Evolutionary conservation across 2,888 invertebrate genomes (phyloP).

Genomic region (Drosophila maculinotata): DNA sequence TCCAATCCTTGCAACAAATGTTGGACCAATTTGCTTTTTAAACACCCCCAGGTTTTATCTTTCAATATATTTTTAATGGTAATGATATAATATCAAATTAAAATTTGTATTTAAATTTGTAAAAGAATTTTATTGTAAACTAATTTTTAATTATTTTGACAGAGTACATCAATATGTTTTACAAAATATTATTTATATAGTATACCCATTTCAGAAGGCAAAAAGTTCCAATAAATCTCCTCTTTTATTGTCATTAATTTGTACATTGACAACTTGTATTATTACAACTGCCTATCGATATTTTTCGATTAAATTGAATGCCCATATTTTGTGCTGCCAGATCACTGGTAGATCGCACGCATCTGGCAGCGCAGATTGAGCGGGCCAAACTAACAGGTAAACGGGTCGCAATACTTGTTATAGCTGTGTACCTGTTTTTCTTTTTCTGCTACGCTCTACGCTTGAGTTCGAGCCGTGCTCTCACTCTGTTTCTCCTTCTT

Average conservation of each 20-base stretch:
- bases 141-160: no score
- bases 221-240: no score
- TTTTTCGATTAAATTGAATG: constrained; percentile 1
- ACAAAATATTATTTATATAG: no score
- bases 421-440: constrained; percentile 56
- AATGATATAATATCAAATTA: no score
- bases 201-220: not conserved
- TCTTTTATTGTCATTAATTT: not conserved
- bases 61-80: no score
- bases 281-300: not conserved
- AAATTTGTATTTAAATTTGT: no score
- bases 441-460: constrained; percentile 22
- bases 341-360: constrained; percentile 4
- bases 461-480: constrained; percentile 17
- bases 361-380: constrained; percentile 32
- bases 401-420: constrained; percentile 52
- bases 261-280: not conserved
- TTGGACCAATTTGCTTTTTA: no score
- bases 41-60: no score
- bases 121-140: no score
- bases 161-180: no score
- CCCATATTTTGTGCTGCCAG: constrained; percentile 20
- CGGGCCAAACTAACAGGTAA: constrained; percentile 50
- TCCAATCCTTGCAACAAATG: no score
- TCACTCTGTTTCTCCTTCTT: constrained; percentile 30